Evolutionary conservation across 64 coral and sea anemone genomes (phyloP).

Genomic region (Porites australiensis): DNA sequence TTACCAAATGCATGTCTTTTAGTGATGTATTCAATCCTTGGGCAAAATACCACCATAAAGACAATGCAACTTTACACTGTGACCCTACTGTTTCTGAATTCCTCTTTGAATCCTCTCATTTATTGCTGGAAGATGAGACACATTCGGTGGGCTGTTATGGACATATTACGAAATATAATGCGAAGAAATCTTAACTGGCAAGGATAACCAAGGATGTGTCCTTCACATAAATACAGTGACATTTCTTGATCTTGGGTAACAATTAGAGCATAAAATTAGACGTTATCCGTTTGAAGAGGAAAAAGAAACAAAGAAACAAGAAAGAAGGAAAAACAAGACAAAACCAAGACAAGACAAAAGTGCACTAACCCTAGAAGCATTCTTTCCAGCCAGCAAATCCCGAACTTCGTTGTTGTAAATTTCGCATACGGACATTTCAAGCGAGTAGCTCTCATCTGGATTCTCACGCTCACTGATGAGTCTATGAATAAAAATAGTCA

Average conservation of each 20-base stretch:
- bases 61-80: neutral
- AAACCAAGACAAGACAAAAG: neutral
- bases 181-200: too few relatives aligned
- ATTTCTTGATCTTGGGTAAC: too few relatives aligned
- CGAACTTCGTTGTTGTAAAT: conserved; percentile 99
- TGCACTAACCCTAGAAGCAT: conserved; percentile 75
- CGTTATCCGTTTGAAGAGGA: too few relatives aligned
- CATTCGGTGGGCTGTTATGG: neutral
- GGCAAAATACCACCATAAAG: neutral
- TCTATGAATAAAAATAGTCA: conserved; percentile 46
- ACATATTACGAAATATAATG: neutral
- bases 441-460: conserved; percentile 70
- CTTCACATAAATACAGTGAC: too few relatives aligned
- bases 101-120: conserved; percentile 27
- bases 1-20: neutral
- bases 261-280: too few relatives aligned
- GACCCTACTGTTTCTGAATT: conserved; percentile 5
- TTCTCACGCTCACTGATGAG: conserved; percentile 80
- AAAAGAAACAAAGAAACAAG: too few relatives aligned
- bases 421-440: conserved; percentile 97
- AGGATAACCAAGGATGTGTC: too few relatives aligned
- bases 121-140: conserved; percentile 35
- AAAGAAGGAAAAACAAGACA: too few relatives aligned
- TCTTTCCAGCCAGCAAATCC: conserved; percentile 87
- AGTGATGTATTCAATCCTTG: neutral